Evolutionary conservation across 2,797 vertebrate genomes (phyloP), one percentile per base, ranked within the genome.

Genomic region (Silurus aristotelis): DNA sequence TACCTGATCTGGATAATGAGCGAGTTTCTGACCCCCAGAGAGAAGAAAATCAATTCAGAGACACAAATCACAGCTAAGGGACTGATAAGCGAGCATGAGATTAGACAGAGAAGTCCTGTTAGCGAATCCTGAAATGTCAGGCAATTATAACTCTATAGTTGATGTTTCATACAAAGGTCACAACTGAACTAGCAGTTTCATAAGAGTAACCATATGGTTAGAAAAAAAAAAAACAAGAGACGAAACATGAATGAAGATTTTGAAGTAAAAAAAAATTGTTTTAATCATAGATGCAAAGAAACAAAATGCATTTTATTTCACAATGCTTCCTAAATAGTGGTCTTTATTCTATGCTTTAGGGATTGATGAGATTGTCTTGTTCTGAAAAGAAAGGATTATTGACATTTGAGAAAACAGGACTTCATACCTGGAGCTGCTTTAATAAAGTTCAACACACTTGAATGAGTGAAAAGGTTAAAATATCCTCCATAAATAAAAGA

Each of bases 41-140:
- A 85, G 87, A 88, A 89, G 22, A 87, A 87, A 91, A 91, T 92
- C 87, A 88, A 89, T 89, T 56, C 63, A 70, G 70, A 84, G 86
- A 85, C 27, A 70, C 55, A 77, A 76, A 63, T 55, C 20, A 14
- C 60, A 60, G 81, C 70, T 55, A 31, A 25, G 4, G 55, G 46
- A 72, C 66, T 48, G 3, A 22, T 14, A 0, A 27, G 22, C n/a
- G 55, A 61, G 64, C 10, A 56, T 27, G 14, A 56, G 14, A 56
- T 48, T 48, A 72, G 20, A n/a, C 4, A 48, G 48, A 75, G n/a
- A 75, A 55, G 31, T 27, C 70, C 14, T 43, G 46, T 38, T 38
- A 2, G 67, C 58, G 46, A 63, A 43, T 52, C 5, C 48, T 66
- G 70, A 17, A 12, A 38, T 55, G 20, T 12, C 27, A 67, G 19